Evolutionary conservation across 2,113 vertebrate genomes (phyloP), one percentile per base, ranked within the genome.

Genomic region (Pandion haliaetus): DNA sequence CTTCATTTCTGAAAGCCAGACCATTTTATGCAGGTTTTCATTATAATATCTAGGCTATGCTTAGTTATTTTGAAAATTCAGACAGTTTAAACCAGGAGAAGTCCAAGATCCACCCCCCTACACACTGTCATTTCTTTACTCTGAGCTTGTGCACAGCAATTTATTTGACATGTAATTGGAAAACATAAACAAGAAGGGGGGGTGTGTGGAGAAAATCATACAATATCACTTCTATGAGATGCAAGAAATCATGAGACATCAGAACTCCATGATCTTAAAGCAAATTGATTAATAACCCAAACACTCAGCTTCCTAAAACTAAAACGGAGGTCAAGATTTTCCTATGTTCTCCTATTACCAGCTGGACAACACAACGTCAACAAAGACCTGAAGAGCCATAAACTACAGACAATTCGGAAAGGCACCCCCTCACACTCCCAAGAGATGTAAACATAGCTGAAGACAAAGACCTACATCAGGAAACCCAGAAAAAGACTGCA

Each of bases 361-460:
- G 54, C 61, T 81, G 47, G 88, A 94, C 89, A 98, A 44, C 59
- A 85, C 50, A 95, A 45, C 29, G 34, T 84, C 90, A 97, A 91
- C 84, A 93, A 95, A 86, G 65, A 95, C 95, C 93, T 94, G 74
- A 79, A 96, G 92, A 95, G 74, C 58, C 47, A 91, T 59, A 42
- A 92, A 88, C 47, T 54, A 59, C 67, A 66, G 19, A 54, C 12
- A 2, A 42, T 54, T 78, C 40, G n/a, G 55, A 95, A 96, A 95
- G 63, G 86, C 62, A 90, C 3, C 25, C n/a, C 63, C 38, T 40
- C 34, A 28, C 0, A 0, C 36, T 88, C 55, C 71, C 61, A 66
- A 57, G 44, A 83, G 45, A 55, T 81, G 67, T 65, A 90, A 94
- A 90, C 34, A 21, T 18, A 88, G 71, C 6, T 28, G 14, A 95